Conservation (phyloP, 2,113 vertebrate species). For the Cephalopholis sonnerati region DNA sequence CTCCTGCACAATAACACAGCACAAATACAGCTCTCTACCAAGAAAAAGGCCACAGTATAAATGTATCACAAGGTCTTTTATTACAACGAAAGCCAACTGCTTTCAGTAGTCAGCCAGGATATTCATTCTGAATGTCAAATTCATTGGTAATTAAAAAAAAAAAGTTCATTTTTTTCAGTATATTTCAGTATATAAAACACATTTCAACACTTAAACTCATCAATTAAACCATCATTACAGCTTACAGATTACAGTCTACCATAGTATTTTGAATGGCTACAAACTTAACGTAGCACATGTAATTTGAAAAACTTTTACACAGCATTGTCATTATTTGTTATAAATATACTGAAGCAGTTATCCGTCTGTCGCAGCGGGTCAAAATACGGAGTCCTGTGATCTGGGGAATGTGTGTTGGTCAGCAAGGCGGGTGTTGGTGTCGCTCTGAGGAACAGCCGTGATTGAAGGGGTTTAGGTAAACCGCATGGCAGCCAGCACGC, state of each 20-base stretch:
- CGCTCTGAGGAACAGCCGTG: constrained; percentile 28
- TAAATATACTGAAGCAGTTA: constrained; percentile 24
- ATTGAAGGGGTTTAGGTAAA: constrained; percentile 42
- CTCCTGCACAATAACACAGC: constrained; percentile 14
- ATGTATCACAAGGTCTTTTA: not conserved
- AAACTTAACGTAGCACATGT: not conserved
- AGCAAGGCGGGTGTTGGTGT: constrained; percentile 2
- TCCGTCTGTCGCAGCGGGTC: constrained; percentile 44
- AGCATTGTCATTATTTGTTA: not conserved
- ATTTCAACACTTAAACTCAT: too few species aligned
- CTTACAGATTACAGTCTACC: not conserved
- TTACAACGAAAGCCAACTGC: not conserved
- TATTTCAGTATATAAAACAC: not conserved
- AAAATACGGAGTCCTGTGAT: constrained; percentile 55
- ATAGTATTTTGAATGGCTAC: not conserved
- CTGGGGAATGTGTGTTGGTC: constrained; percentile 26
- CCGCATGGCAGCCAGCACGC: constrained; percentile 63
- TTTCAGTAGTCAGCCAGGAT: not conserved
- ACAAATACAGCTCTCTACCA: constrained; percentile 2
- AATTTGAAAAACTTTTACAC: not conserved
- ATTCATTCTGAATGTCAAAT: not conserved
- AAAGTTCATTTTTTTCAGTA: too few species aligned
- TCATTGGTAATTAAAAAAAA: constrained; percentile 18
- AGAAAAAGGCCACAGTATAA: not conserved
- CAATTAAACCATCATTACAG: rapidly evolving